These are phyloP conservation scores for Iselma pallidipennis DNA, from an alignment of 2,888 invertebrate genomes.

Conservation along the genomic window DNA sequence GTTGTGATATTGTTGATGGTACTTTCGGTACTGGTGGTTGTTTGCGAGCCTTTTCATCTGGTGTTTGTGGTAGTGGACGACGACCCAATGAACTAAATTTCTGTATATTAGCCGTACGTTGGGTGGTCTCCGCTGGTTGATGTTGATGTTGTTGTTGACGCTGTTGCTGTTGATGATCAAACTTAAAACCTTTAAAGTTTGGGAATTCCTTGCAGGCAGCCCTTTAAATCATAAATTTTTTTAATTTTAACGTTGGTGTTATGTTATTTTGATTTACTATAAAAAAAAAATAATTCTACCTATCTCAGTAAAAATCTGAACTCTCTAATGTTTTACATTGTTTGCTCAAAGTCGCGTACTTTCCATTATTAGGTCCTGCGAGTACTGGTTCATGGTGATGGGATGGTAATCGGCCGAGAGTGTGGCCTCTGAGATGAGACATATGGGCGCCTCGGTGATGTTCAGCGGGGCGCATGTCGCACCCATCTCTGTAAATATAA, in stretches of 20 bases:
- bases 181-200: conserved; percentile 58
- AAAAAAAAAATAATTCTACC: conserved; percentile 56
- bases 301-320: conserved; percentile 93
- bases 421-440: conserved; percentile 62
- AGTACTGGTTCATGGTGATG: conserved; percentile 63
- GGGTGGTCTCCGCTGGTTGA: conserved; percentile 31
- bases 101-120: conserved; percentile 55
- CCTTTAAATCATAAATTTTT: conserved; percentile 43
- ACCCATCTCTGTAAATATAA: conserved; percentile 54
- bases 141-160: conserved; percentile 39
- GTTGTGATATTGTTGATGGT: conserved; percentile 48
- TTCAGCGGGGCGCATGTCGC: conserved; percentile 54
- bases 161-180: conserved; percentile 58
- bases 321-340: conserved; percentile 95
- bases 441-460: conserved; percentile 51
- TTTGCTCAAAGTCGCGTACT: conserved; percentile 95
- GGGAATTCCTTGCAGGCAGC: conserved; percentile 60
- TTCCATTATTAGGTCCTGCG: conserved; percentile 76
- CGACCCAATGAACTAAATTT: conserved; percentile 56
- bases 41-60: conserved; percentile 53
- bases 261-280: conserved; percentile 29
- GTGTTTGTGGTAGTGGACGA: conserved; percentile 54
- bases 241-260: conserved; percentile 36
- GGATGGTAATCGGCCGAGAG: conserved; percentile 68
- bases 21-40: conserved; percentile 54